phyloP scores from a whole-genome alignment of 2,888 invertebrate genomes.

The Flexamia atlantica region DNA sequence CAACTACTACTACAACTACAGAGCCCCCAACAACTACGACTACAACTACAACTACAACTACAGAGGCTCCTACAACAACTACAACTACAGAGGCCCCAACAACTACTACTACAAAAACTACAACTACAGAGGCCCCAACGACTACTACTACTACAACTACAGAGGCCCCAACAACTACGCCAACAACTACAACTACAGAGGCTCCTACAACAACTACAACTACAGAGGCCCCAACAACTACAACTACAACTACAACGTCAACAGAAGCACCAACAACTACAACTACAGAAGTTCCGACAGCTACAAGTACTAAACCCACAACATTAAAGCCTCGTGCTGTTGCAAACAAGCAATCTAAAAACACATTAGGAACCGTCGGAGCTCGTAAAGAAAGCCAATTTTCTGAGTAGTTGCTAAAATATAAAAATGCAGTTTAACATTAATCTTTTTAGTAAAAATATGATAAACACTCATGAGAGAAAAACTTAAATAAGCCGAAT shows the following conservation, averaged over 20 bases:
- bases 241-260: neutral
- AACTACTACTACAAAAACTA: neutral
- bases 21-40: constrained; percentile 10
- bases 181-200: neutral
- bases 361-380: neutral
- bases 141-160: constrained; percentile 10
- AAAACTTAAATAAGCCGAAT: too few species aligned
- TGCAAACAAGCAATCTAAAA: neutral
- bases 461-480: too few species aligned
- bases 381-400: neutral
- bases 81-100: neutral
- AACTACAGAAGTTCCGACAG: constrained; percentile 17
- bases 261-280: neutral
- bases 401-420: too few species aligned
- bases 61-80: neutral
- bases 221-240: neutral
- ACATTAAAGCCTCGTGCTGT: neutral
- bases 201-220: neutral
- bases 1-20: neutral
- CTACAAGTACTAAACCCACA: neutral
- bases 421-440: too few species aligned
- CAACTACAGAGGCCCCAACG: constrained; percentile 4
- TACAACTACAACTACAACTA: neutral
- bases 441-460: too few species aligned
- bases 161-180: neutral